A percentile compares a stretch with the other conserved stretches of the same genome.
phyloP scores from a whole-genome alignment of 1,140 invertebrate species.

The Hermetia illucens region DNA sequence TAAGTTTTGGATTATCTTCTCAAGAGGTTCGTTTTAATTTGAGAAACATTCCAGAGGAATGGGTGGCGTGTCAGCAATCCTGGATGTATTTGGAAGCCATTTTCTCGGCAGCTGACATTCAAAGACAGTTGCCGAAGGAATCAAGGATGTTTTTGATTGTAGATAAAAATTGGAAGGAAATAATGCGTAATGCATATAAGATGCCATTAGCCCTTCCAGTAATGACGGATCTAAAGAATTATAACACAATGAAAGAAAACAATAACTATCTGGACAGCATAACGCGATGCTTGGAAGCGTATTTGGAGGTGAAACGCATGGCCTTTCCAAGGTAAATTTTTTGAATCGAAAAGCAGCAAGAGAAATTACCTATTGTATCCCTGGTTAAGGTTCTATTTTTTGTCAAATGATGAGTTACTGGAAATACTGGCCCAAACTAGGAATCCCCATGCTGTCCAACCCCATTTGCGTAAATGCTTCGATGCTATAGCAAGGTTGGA shows the following conservation, averaged over 20 bases:
- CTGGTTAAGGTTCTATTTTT: constrained; percentile 64
- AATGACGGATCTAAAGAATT: constrained; percentile 45
- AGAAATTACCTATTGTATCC: too few relatives aligned
- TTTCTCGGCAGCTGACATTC: constrained; percentile 79
- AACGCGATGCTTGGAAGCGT: constrained; percentile 66
- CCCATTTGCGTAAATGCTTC: constrained; percentile 79
- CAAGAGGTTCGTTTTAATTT: constrained; percentile 17
- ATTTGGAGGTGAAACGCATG: constrained; percentile 75
- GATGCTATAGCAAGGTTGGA: constrained; percentile 69
- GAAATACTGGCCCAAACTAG: constrained; percentile 83
- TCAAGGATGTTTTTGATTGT: constrained; percentile 69
- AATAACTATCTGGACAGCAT: constrained; percentile 67
- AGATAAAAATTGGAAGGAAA: constrained; percentile 76
- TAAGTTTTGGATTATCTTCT: constrained; percentile 23
- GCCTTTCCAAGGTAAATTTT: constrained; percentile 59
- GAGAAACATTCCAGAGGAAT: too few relatives aligned
- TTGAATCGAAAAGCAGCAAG: background rate
- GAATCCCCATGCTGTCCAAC: constrained; percentile 76
- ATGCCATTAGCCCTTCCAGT: constrained; percentile 55
- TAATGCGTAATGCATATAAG: constrained; percentile 58
- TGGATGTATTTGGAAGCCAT: constrained; percentile 82
- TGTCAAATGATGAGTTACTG: constrained; percentile 86
- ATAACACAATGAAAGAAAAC: constrained; percentile 57
- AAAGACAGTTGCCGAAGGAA: constrained; percentile 70
- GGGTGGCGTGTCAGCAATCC: constrained; percentile 67